Evolutionary conservation across 2,888 invertebrate genomes (phyloP).

Genomic region (Drosophila affinis): DNA sequence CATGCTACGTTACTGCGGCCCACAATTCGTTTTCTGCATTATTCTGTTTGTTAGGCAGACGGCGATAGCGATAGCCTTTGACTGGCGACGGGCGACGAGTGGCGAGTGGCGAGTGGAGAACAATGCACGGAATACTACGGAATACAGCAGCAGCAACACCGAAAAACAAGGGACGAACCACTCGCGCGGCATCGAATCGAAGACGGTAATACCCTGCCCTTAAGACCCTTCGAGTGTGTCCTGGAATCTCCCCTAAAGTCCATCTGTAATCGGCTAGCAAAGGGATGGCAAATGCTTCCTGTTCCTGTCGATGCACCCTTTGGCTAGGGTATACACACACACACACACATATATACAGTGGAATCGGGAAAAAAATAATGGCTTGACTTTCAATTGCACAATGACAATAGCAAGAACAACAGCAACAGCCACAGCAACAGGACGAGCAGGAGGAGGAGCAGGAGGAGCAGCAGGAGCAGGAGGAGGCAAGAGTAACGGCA

Average conservation of each 20-base stretch:
- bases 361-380: slow-evolving; percentile 53
- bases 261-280: too few species aligned
- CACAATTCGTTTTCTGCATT: slow-evolving; percentile 55
- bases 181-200: neutral
- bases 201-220: neutral
- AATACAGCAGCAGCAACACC: slow-evolving; percentile 23
- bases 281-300: too few species aligned
- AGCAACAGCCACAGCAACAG: slow-evolving; percentile 8
- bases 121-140: slow-evolving; percentile 41
- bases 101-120: slow-evolving; percentile 47
- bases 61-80: slow-evolving; percentile 60
- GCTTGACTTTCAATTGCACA: slow-evolving; percentile 77
- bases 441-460: too few species aligned
- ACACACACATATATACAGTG: neutral
- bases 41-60: slow-evolving; percentile 75
- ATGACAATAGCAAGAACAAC: slow-evolving; percentile 45
- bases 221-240: too few species aligned
- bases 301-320: neutral
- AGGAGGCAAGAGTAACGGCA: neutral
- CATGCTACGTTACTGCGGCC: too few species aligned
- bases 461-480: neutral
- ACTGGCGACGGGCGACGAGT: slow-evolving; percentile 64
- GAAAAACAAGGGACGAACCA: slow-evolving; percentile 14
- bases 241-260: too few species aligned
- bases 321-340: neutral